phyloP scores from a whole-genome alignment of 2,113 vertebrate species.

The Xenopus tropicalis region DNA sequence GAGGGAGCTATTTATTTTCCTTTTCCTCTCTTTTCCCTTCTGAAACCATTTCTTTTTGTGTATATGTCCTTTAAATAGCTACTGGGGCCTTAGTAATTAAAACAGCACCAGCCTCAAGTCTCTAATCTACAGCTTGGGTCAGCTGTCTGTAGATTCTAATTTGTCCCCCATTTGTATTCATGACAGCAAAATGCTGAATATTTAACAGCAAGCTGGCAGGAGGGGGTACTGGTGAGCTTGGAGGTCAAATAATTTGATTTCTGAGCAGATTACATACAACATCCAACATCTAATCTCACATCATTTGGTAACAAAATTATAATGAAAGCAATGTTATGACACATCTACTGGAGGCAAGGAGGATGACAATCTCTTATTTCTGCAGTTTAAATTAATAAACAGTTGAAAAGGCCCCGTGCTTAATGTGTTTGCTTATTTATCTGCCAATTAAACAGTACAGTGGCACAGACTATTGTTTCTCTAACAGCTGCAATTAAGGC shows the following conservation, averaged over 20 bases:
- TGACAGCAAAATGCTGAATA: conserved; percentile 91
- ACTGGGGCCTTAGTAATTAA: conserved; percentile 87
- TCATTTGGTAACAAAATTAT: conserved; percentile 67
- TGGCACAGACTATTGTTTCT: conserved; percentile 22
- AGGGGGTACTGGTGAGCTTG: conserved; percentile 80
- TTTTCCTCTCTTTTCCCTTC: conserved; percentile 57
- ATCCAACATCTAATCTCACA: conserved; percentile 82
- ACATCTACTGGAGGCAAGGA: conserved; percentile 35
- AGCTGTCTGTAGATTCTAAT: conserved; percentile 97
- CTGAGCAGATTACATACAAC: conserved; percentile 88
- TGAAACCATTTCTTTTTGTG: conserved; percentile 63
- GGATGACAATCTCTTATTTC: conserved; percentile 38
- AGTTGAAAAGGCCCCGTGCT: conserved; percentile 21
- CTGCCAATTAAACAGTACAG: conserved; percentile 24
- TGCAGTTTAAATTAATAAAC: conserved; percentile 39
- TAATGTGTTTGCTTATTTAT: conserved; percentile 36
- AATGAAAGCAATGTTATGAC: conserved; percentile 61
- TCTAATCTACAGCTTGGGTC: conserved; percentile 88
- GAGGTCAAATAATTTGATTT: conserved; percentile 98
- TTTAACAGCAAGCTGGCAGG: conserved; percentile 87
- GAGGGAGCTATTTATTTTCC: conserved; percentile 49
- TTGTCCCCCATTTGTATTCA: conserved; percentile 98
- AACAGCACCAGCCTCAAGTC: conserved; percentile 75
- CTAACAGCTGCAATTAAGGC: conserved; percentile 1
- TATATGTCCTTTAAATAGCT: conserved; percentile 81